phyloP scores from a whole-genome alignment of 2,797 vertebrate species.

The Sebastes trivittatus region DNA sequence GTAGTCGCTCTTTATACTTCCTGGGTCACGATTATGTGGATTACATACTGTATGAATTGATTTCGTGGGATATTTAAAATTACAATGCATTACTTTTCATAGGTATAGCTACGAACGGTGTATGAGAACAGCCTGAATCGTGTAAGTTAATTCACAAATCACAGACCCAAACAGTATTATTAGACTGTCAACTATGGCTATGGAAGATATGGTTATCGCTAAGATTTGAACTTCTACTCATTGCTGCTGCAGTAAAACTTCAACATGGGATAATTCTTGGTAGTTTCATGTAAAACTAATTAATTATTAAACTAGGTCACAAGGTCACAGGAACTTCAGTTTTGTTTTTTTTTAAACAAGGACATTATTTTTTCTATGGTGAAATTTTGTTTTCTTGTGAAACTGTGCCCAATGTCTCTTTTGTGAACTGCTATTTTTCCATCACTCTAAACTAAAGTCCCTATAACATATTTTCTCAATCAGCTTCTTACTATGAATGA shows the following conservation, averaged over 20 bases:
- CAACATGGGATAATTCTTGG: not conserved
- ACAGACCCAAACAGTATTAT: not conserved
- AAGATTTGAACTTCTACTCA: not conserved
- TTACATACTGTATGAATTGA: too few relatives aligned
- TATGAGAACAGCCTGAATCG: too few relatives aligned
- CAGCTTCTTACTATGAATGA: not conserved
- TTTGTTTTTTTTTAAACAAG: not conserved
- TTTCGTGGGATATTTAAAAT: too few relatives aligned
- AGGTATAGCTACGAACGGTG: too few relatives aligned
- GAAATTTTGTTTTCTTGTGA: not conserved
- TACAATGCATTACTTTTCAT: too few relatives aligned
- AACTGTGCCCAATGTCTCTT: not conserved
- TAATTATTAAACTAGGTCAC: not conserved
- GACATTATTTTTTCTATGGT: not conserved
- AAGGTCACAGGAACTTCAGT: not conserved
- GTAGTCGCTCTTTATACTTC: too few relatives aligned
- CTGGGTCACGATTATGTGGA: too few relatives aligned
- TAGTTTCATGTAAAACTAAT: not conserved
- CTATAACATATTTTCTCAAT: not conserved
- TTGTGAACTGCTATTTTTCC: not conserved
- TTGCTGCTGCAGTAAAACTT: not conserved
- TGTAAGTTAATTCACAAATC: not conserved
- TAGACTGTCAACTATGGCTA: not conserved
- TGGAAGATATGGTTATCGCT: not conserved
- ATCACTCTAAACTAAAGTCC: not conserved